A percentile compares a stretch with the other conserved stretches of the same genome.
Evolutionary conservation across 2,113 vertebrate species (phyloP).

Genomic region (Scomber japonicus): DNA sequence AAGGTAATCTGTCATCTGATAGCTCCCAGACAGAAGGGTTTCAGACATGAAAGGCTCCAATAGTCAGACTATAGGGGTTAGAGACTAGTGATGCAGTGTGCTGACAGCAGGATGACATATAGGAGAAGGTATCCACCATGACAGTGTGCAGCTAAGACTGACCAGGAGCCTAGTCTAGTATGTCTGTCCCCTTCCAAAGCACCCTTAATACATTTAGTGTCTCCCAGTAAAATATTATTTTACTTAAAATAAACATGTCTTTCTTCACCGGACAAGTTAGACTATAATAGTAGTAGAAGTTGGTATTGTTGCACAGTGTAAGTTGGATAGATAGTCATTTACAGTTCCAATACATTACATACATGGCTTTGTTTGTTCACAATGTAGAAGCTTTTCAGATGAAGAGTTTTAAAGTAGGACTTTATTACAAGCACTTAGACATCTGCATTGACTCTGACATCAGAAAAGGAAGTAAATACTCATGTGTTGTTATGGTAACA

Average conservation of each 20-base stretch:
- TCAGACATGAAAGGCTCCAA: constrained; percentile 32
- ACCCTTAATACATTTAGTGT: constrained; percentile 10
- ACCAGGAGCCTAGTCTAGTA: constrained; percentile 3
- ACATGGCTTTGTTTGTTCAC: constrained; percentile 7
- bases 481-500: constrained; percentile 84
- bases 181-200: constrained; percentile 22
- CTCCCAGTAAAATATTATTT: neutral
- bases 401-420: constrained; percentile 5
- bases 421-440: constrained; percentile 24
- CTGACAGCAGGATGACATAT: constrained; percentile 58
- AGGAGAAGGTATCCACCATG: constrained; percentile 53
- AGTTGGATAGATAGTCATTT: neutral
- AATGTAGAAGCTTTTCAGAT: neutral
- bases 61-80: constrained; percentile 27
- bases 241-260: neutral
- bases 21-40: constrained; percentile 7
- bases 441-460: constrained; percentile 55
- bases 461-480: constrained; percentile 85
- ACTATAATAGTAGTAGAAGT: neutral
- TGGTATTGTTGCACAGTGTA: neutral
- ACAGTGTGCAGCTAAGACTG: constrained; percentile 40
- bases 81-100: constrained; percentile 17
- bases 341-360: neutral
- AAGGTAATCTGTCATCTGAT: constrained; percentile 27
- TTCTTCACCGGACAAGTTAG: neutral